Percentiles rank a stretch among this genome's conserved stretches.
phyloP scores from a whole-genome alignment of 2,797 vertebrate species.

The Parauchenoglanis ngamensis region DNA sequence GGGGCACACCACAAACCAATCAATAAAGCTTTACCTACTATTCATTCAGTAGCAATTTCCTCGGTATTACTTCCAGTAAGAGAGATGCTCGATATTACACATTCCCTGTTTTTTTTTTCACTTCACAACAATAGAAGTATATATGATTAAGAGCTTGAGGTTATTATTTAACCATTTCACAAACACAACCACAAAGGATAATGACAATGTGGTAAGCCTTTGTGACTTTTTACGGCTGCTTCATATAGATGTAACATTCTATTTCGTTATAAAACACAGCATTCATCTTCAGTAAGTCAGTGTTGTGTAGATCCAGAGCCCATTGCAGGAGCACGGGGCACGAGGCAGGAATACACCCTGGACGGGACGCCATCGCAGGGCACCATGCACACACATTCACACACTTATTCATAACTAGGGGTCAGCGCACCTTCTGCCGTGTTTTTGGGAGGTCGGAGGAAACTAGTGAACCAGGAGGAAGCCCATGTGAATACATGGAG shows the following conservation, averaged over 20 bases:
- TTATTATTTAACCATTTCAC: background rate
- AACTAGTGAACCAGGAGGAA: background rate
- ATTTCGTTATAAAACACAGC: background rate
- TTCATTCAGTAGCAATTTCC: constrained; percentile 17
- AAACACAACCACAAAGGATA: background rate
- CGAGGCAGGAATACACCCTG: background rate
- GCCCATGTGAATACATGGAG: background rate
- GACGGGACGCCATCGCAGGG: background rate
- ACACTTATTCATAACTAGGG: background rate
- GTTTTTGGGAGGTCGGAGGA: background rate
- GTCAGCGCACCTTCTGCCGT: background rate
- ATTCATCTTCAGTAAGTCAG: background rate
- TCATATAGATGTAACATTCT: background rate
- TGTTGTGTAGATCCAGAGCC: background rate
- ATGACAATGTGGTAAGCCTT: background rate
- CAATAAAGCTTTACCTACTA: constrained; percentile 27
- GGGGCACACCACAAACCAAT: background rate
- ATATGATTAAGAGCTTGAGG: background rate
- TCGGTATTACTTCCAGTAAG: background rate
- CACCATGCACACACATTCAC: background rate
- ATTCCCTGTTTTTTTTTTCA: background rate
- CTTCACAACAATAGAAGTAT: background rate
- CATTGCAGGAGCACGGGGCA: background rate
- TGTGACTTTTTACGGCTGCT: background rate
- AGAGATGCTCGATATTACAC: background rate